Percentiles rank a stretch among this genome's conserved stretches.
phyloP scores from a whole-genome alignment of 2,797 vertebrate species.

The Chloroceryle inda region DNA sequence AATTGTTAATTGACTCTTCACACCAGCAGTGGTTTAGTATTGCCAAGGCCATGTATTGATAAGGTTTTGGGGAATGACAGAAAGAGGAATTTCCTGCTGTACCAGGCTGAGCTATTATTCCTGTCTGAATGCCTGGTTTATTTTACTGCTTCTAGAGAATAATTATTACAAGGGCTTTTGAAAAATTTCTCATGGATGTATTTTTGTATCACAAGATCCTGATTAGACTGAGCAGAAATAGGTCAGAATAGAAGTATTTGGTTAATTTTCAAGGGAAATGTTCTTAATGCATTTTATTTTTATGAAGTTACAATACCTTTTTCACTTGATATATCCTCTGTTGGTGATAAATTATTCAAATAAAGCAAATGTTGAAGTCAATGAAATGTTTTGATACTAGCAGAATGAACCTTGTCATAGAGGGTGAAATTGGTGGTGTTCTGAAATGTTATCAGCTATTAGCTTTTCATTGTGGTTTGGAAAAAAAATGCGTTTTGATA shows the following conservation, averaged over 20 bases:
- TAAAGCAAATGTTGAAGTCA: neutral
- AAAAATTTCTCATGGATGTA: neutral
- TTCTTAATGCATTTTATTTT: neutral
- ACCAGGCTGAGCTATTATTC: neutral
- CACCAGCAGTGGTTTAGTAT: neutral
- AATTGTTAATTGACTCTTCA: slow-evolving; percentile 9
- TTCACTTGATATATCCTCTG: neutral
- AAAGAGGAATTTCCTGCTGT: neutral
- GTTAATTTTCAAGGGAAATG: neutral
- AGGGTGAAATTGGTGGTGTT: neutral
- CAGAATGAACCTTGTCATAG: neutral
- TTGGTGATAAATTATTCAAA: neutral
- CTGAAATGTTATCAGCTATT: neutral
- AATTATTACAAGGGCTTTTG: neutral
- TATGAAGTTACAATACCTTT: neutral
- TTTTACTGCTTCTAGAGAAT: neutral
- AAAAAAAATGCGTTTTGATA: neutral
- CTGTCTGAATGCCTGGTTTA: neutral
- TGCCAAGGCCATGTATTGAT: neutral
- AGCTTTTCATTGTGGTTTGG: neutral
- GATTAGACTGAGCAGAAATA: neutral
- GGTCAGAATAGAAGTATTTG: neutral
- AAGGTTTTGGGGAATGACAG: neutral
- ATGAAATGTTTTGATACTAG: neutral
- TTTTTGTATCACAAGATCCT: neutral